Percentiles rank a stretch among this genome's conserved stretches.
Evolutionary conservation across 2,888 invertebrate species (phyloP).

Genomic region (Anoncus sp.): DNA sequence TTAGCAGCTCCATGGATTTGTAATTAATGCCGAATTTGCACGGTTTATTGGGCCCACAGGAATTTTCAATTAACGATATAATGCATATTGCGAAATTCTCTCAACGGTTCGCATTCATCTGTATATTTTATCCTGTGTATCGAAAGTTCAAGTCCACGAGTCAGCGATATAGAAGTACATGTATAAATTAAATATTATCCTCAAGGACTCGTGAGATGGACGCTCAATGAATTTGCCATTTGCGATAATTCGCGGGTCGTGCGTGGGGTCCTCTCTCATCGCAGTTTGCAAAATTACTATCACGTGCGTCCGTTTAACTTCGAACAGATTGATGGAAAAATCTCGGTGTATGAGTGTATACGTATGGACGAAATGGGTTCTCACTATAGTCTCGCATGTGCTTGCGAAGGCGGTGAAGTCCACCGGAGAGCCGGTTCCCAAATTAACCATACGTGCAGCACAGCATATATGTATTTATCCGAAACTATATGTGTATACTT

Average conservation of each 20-base stretch:
- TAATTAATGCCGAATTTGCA: background rate
- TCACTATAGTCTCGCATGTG: conserved; percentile 20
- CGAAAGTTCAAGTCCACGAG: conserved; percentile 3
- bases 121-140: background rate
- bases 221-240: conserved; percentile 56
- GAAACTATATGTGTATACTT: background rate
- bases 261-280: conserved; percentile 65
- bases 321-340: conserved; percentile 42
- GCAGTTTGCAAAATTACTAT: conserved; percentile 56
- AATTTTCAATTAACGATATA: background rate
- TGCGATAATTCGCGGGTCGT: conserved; percentile 63
- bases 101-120: background rate
- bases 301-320: conserved; percentile 59
- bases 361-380: conserved; percentile 39
- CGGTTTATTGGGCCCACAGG: background rate
- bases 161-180: background rate
- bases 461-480: background rate
- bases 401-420: conserved; percentile 14
- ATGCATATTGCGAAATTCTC: background rate
- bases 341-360: conserved; percentile 38
- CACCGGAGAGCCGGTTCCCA: conserved; percentile 49
- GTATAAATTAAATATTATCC: conserved; percentile 26
- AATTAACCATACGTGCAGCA: conserved; percentile 44
- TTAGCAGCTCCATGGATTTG: background rate
- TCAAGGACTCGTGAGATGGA: conserved; percentile 14